These are phyloP conservation scores for Zootermopsis nevadensis DNA, from an alignment of 2,888 invertebrate genomes.

Conservation along the genomic window DNA sequence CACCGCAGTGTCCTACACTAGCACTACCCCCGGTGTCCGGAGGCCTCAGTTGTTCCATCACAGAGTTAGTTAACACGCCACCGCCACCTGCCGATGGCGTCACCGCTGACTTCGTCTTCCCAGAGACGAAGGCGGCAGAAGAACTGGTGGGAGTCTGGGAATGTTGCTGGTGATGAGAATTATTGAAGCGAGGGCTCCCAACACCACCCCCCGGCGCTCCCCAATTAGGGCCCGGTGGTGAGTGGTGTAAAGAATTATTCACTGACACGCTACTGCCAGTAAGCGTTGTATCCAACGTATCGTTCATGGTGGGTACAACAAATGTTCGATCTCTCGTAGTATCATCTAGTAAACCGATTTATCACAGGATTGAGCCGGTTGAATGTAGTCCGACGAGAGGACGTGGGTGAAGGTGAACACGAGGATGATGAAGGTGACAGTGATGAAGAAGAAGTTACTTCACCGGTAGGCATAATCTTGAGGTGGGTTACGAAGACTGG, in stretches of 20 bases:
- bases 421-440: neutral
- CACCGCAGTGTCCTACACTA: slow-evolving; percentile 10
- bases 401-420: neutral
- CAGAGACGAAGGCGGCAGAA: slow-evolving; percentile 16
- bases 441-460: neutral
- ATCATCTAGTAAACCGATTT: slow-evolving; percentile 47
- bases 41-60: slow-evolving; percentile 47
- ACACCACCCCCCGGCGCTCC: slow-evolving; percentile 39
- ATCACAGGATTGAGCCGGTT: slow-evolving; percentile 24
- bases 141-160: slow-evolving; percentile 40
- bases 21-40: slow-evolving; percentile 43
- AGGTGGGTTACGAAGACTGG: neutral
- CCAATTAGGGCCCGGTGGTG: slow-evolving; percentile 23
- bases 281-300: slow-evolving; percentile 40
- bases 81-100: slow-evolving; percentile 33
- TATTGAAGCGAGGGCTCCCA: slow-evolving; percentile 40
- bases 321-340: slow-evolving; percentile 29
- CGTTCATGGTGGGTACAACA: slow-evolving; percentile 46
- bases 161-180: slow-evolving; percentile 31
- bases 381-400: neutral
- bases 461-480: slow-evolving; percentile 29
- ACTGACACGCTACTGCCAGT: slow-evolving; percentile 43
- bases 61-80: slow-evolving; percentile 44
- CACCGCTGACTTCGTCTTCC: slow-evolving; percentile 32
- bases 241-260: slow-evolving; percentile 41